Base-by-base conservation (phyloP, 2,888 invertebrate genomes). In the Dusona sp. region DNA sequence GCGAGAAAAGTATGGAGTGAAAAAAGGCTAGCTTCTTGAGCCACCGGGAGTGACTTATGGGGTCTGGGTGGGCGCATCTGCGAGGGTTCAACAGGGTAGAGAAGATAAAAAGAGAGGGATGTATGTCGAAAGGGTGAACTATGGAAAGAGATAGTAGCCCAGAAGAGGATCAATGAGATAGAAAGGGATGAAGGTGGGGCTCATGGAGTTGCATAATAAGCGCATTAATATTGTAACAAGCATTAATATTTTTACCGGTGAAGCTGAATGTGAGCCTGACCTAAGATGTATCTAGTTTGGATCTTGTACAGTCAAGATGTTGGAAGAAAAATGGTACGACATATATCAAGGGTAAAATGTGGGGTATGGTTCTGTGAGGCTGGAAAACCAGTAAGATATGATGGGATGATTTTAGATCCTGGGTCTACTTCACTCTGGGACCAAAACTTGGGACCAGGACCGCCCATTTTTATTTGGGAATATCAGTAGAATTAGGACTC, bases 171-270 rank as follows among this genome's bases (percentile, higher is more conserved):
- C 88, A 88, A 89, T 89, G 87, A 89, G 84, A 64, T 22, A 16
- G 75, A 64, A 45, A 75, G 77, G 65, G 51, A 78, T 67, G 36
- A 54, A 57, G 38, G n/a, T 68, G 11, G 57, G 57, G 72, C 54
- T 65, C 70, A 88, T 83, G 83, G 79, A 86, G 88, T 89, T 90
- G 91, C 90, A 91, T 91, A 91, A 91, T 91, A 90, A 89, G 89
- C 81, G 87, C 90, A 91, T 91, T 90, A 90, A 91, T 91, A 91
- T 90, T 88, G 89, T 88, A 90, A 90, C 89, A 85, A 89, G 88
- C 87, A 87, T 83, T 87, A 86, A 87, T 87, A 85, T 79, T 81
- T 85, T 80, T 75, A 68, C 74, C 22, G 25, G 61, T 29, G 67
- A 29, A n/a, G n/a, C 67, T 25, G 65, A 36, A 25, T 33, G 29